phyloP scores from a whole-genome alignment of 2,888 invertebrate genomes.

The Byasa hedistus region DNA sequence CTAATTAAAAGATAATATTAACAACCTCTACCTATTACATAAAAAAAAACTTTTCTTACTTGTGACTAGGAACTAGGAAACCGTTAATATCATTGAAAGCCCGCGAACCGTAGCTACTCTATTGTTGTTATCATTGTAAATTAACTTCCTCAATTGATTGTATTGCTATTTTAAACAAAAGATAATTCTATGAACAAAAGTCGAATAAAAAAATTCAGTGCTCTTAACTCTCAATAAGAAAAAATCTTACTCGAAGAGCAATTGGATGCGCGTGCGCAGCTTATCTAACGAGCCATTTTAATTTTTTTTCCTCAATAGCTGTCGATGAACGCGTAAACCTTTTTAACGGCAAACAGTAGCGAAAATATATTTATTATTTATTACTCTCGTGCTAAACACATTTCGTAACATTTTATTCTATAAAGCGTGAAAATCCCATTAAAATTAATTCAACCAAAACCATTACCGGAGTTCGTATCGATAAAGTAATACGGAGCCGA shows the following conservation, averaged over 20 bases:
- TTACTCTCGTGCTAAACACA: constrained; percentile 68
- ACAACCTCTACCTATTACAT: constrained; percentile 35
- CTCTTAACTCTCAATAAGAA: constrained; percentile 13
- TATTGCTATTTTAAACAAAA: constrained; percentile 54
- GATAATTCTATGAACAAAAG: constrained; percentile 44
- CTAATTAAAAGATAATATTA: constrained; percentile 7
- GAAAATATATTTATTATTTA: constrained; percentile 60
- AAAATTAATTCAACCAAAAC: constrained; percentile 79
- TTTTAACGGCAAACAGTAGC: constrained; percentile 38
- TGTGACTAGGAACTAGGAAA: constrained; percentile 65
- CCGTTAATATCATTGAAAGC: constrained; percentile 59
- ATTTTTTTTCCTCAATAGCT: constrained; percentile 52
- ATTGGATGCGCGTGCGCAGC: constrained; percentile 66
- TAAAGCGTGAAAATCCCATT: constrained; percentile 78
- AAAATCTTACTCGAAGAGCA: constrained; percentile 37
- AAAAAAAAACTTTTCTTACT: constrained; percentile 51
- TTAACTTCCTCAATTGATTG: constrained; percentile 65
- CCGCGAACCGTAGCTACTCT: constrained; percentile 63
- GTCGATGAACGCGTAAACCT: constrained; percentile 49
- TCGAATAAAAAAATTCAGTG: constrained; percentile 32
- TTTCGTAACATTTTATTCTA: constrained; percentile 77
- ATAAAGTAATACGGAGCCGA: constrained; percentile 76
- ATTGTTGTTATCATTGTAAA: constrained; percentile 68
- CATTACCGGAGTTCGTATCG: constrained; percentile 76
- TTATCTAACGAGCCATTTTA: constrained; percentile 40